Evolutionary conservation across 1,140 invertebrate species (phyloP).

Genomic region (Drosophila lini): DNA sequence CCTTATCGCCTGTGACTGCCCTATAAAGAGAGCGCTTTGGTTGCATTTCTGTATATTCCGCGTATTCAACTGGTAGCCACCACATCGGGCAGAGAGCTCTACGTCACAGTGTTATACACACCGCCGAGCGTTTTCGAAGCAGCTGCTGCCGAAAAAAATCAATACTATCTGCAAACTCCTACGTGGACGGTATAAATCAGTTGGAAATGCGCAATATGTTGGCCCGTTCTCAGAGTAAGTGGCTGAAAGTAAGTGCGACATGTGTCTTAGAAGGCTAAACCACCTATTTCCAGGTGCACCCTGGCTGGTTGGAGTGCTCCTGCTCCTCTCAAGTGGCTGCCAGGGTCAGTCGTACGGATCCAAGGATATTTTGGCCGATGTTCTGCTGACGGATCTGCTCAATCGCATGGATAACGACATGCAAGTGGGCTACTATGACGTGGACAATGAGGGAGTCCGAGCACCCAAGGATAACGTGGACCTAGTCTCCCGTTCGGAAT

Average conservation of each 20-base stretch:
- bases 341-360: constrained; percentile 53
- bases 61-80: constrained; percentile 73
- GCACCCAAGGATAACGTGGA: constrained; percentile 82
- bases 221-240: constrained; percentile 40
- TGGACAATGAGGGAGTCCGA: constrained; percentile 82
- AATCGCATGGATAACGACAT: constrained; percentile 90
- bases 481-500: constrained; percentile 86
- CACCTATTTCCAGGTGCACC: constrained; percentile 25
- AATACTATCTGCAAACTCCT: constrained; percentile 44
- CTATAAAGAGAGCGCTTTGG: constrained; percentile 31
- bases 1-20: constrained; percentile 23
- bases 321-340: constrained; percentile 27
- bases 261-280: not conserved
- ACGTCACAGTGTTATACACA: constrained; percentile 53
- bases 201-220: constrained; percentile 69
- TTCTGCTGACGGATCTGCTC: constrained; percentile 88
- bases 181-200: constrained; percentile 45
- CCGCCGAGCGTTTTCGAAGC: constrained; percentile 18
- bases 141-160: constrained; percentile 64
- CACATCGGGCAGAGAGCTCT: constrained; percentile 29
- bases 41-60: constrained; percentile 40
- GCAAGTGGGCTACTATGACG: constrained; percentile 87
- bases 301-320: constrained; percentile 34
- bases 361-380: constrained; percentile 86
- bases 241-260: not conserved